phyloP scores from a whole-genome alignment of 2,888 invertebrate genomes.

The Eumerus sabulonum region DNA sequence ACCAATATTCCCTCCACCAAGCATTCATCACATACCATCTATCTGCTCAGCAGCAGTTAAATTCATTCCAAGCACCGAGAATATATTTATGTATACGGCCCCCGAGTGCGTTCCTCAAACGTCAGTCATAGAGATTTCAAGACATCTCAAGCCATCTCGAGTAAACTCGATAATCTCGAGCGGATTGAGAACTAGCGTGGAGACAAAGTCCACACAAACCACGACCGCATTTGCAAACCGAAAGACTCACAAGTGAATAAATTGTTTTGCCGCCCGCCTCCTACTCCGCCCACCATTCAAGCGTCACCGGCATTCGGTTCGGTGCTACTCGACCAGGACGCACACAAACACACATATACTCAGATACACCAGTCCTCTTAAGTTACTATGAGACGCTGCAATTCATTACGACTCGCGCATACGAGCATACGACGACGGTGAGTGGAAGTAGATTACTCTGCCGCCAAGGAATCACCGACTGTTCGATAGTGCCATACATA shows the following conservation, averaged over 20 bases:
- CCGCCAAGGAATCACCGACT: too few species aligned
- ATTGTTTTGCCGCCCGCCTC: conserved; percentile 44
- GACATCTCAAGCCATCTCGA: conserved; percentile 17
- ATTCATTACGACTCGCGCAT: conserved; percentile 45
- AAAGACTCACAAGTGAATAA: conserved; percentile 36
- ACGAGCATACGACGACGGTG: conserved; percentile 10
- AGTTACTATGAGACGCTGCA: conserved; percentile 52
- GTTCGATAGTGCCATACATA: conserved; percentile 20
- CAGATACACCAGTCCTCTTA: conserved; percentile 17
- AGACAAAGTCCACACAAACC: conserved; percentile 2
- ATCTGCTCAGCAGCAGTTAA: neutral
- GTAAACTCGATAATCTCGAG: conserved; percentile 46
- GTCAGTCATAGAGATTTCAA: conserved; percentile 39
- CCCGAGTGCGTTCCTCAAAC: conserved; percentile 38
- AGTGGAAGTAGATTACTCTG: too few species aligned
- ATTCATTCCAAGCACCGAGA: neutral
- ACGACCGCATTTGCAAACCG: conserved; percentile 13
- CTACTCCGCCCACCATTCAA: conserved; percentile 1
- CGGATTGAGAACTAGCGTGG: conserved; percentile 22
- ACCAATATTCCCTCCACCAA: conserved; percentile 8
- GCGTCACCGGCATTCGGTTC: too few species aligned
- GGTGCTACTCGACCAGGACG: neutral
- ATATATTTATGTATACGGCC: conserved; percentile 18
- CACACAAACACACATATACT: too few species aligned
- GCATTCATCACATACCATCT: conserved; percentile 19